phyloP scores from a whole-genome alignment of 2,888 invertebrate genomes.

The Acronicta aceris region DNA sequence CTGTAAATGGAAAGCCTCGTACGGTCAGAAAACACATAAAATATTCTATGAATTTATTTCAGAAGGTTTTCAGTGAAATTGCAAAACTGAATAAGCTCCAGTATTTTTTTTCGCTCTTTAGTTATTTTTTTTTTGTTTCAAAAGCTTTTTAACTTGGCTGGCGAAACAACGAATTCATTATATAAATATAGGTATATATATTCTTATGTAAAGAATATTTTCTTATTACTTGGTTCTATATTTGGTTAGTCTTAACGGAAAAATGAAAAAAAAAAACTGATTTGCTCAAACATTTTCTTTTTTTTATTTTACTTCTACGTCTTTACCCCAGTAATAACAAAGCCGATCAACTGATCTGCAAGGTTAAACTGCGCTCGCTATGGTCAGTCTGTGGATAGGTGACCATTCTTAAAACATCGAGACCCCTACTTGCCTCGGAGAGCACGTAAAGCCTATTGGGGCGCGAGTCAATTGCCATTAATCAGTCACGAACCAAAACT shows the following conservation, averaged over 20 bases:
- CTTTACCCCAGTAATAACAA: no score
- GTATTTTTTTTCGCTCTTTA: conserved; percentile 56
- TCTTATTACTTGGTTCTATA: background rate
- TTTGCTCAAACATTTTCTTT: no score
- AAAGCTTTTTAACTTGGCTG: conserved; percentile 29
- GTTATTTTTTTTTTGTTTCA: conserved; percentile 48
- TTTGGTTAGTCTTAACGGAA: background rate
- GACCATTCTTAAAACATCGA: no score
- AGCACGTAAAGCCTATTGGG: no score
- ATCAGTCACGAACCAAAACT: no score
- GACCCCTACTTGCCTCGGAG: no score
- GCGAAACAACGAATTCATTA: conserved; percentile 23
- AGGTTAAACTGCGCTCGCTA: no score
- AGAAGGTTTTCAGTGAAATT: conserved; percentile 79
- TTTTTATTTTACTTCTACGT: no score
- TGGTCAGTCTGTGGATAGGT: no score
- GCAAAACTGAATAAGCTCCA: conserved; percentile 67
- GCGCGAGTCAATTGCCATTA: no score
- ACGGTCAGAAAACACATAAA: conserved; percentile 88
- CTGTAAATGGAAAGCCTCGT: conserved; percentile 79
- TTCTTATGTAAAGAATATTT: conserved; percentile 9
- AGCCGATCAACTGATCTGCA: no score
- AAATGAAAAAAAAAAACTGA: no score
- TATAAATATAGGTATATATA: conserved; percentile 1
- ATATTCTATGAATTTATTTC: conserved; percentile 88